These are phyloP conservation scores for Eilema sororculum DNA, from an alignment of 2,888 invertebrate species.

Conservation along the genomic window DNA sequence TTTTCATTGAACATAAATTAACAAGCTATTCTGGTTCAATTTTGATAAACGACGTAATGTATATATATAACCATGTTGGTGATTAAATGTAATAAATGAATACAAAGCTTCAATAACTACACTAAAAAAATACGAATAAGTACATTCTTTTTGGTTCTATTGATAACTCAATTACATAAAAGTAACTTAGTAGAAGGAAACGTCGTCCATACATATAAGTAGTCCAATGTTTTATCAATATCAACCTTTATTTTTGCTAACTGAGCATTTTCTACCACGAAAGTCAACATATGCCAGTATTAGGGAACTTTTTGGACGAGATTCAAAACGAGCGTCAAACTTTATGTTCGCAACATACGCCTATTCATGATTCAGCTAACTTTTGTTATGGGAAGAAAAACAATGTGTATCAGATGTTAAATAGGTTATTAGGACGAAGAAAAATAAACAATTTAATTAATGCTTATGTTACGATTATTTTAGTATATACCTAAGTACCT, in stretches of 20 bases:
- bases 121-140: too few species aligned
- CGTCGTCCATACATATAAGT: not conserved
- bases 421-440: constrained; percentile 15
- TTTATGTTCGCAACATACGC: constrained; percentile 33
- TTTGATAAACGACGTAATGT: too few species aligned
- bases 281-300: constrained; percentile 36
- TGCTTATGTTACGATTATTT: not conserved
- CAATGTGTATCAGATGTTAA: constrained; percentile 12
- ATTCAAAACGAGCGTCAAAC: constrained; percentile 45
- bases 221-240: constrained; percentile 11
- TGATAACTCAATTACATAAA: too few species aligned
- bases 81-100: too few species aligned
- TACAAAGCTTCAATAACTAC: too few species aligned
- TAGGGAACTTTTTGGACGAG: constrained; percentile 43
- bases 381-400: constrained; percentile 18
- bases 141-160: too few species aligned
- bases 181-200: not conserved
- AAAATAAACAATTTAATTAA: not conserved
- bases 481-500: too few species aligned
- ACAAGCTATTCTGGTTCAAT: too few species aligned
- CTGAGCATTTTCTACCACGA: constrained; percentile 27
- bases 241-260: constrained; percentile 20
- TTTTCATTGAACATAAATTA: too few species aligned
- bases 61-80: too few species aligned
- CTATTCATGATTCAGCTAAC: constrained; percentile 30